Evolutionary conservation across 2,113 vertebrate genomes (phyloP), one percentile per base, ranked within the genome.

Genomic region (Forbesichthys agassizii): DNA sequence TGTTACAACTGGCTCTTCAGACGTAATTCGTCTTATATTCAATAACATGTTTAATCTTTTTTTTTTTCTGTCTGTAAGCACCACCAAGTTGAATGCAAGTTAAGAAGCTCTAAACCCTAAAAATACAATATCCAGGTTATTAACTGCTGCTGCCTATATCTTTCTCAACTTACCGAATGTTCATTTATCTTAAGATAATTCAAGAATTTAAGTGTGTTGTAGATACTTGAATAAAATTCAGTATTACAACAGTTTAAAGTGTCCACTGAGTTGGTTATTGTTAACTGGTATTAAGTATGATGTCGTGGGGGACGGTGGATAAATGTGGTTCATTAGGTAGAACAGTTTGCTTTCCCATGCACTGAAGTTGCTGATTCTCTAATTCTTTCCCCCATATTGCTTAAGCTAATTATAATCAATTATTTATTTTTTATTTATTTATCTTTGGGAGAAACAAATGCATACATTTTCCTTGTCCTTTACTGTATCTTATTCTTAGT

Each of bases 171-270:
- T 46, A n/a, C 52, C 69, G 68, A 67, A 67, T 47, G 71, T 84
- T 89, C 27, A 75, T 86, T 87, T 86, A 83, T 89, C 78, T 65
- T 84, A 85, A 57, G 72, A 67, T 85, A 82, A 88, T 81, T 84
- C 65, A 48, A 86, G 84, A 85, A 78, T 86, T 86, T 79, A 85
- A 74, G 82, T 75, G 82, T 85, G 68, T 89, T 80, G 77, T 76
- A 77, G 88, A 88, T 90, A 75, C 79, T 85, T 89, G 89, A 93
- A 93, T 93, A 93, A 92, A 93, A 86, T 88, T 91, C 88, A 87
- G 89, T 85, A 75, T 91, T 82, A 9, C 81, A 80, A 74, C 68
- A 63, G 16, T 42, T 6, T 36, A 69, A 42, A 12, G 48, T 68
- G 52, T 80, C 36, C 36, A 42, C 36, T 42, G 36, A 42, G 36